Evolutionary conservation across 2,113 vertebrate species (phyloP).

Genomic region (Gymnobelideus leadbeateri): DNA sequence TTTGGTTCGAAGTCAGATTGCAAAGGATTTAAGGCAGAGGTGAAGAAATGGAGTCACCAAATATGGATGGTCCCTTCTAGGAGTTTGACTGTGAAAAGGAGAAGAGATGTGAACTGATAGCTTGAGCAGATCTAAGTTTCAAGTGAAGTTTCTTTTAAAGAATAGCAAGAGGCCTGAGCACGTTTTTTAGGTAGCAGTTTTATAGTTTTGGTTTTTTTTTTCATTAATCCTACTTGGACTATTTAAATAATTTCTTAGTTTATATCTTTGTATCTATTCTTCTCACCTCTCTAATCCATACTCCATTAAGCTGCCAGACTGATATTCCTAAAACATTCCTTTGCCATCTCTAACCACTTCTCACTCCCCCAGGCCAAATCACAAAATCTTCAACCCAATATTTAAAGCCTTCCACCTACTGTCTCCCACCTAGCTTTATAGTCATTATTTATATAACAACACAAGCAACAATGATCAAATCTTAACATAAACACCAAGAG

Average conservation of each 20-base stretch:
- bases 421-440: not conserved
- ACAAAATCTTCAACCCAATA: not conserved
- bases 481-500: not conserved
- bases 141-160: not conserved
- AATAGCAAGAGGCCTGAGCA: not conserved
- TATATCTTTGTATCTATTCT: not conserved
- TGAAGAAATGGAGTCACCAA: not conserved
- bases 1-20: not conserved
- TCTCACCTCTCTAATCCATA: not conserved
- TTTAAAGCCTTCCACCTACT: not conserved
- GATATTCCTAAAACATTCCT: not conserved
- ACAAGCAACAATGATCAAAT: not conserved
- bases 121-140: not conserved
- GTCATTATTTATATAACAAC: not conserved
- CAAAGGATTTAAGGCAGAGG: not conserved
- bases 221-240: not conserved
- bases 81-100: not conserved
- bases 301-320: not conserved
- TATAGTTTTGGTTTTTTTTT: not conserved
- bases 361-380: not conserved
- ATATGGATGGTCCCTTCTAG: not conserved
- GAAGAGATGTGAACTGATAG: constrained; percentile 6
- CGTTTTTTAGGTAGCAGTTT: not conserved
- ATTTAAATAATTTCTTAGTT: not conserved
- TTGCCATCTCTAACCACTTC: not conserved